These are phyloP conservation scores for Phanerotoma sp. DNA, from an alignment of 2,888 invertebrate genomes.

Conservation along the genomic window DNA sequence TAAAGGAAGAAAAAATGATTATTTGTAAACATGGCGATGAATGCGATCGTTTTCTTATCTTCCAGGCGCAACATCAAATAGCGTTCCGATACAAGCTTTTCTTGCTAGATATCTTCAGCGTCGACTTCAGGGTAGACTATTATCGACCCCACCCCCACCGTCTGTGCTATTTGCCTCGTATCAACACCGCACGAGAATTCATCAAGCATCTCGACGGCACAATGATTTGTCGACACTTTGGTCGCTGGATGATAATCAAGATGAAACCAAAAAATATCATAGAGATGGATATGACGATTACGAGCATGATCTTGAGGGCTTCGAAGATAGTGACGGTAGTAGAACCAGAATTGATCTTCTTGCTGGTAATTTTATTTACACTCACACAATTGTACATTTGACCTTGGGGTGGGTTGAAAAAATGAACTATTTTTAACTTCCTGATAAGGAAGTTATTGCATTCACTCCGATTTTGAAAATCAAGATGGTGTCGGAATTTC, in stretches of 20 bases:
- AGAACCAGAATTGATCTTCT: constrained; percentile 49
- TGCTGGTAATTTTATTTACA: constrained; percentile 33
- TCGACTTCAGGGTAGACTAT: constrained; percentile 44
- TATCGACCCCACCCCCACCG: constrained; percentile 48
- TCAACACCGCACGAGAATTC: constrained; percentile 37
- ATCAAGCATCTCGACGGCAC: constrained; percentile 34
- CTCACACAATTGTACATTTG: too few relatives aligned
- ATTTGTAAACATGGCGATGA: constrained; percentile 31
- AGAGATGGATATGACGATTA: constrained; percentile 46
- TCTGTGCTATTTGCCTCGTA: constrained; percentile 45
- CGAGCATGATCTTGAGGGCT: constrained; percentile 47
- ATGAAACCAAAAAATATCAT: constrained; percentile 35
- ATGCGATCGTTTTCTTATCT: constrained; percentile 42
- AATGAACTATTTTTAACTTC: too few relatives aligned
- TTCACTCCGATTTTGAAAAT: too few relatives aligned
- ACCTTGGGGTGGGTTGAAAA: too few relatives aligned
- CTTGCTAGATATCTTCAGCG: constrained; percentile 48
- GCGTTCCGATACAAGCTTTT: constrained; percentile 47
- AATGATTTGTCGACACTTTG: constrained; percentile 18
- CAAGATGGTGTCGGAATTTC: too few relatives aligned
- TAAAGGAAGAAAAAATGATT: constrained; percentile 27
- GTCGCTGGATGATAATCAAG: constrained; percentile 30
- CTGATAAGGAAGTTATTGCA: too few relatives aligned
- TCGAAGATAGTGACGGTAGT: constrained; percentile 47
- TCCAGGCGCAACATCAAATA: constrained; percentile 43